Evolutionary conservation across 2,888 invertebrate species (phyloP), one percentile per base, ranked within the genome.

Genomic region (Meliscaeva auricollis): DNA sequence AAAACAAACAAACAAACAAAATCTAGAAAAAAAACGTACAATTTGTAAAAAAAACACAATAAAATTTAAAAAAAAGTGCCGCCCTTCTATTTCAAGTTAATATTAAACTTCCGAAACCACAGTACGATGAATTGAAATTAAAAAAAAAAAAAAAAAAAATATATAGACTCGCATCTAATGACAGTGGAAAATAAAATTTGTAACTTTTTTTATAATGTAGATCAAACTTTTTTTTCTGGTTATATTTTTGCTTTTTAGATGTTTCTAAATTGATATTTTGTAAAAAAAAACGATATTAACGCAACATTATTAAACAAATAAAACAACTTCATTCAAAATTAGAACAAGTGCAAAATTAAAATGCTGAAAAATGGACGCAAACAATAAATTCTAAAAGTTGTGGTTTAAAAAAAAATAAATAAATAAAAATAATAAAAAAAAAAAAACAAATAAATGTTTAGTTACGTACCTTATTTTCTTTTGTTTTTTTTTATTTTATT

Each of bases 381-480:
- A 66, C 64, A 48, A 35, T 32, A 62, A 66, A 66, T 66, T 50
- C 69, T 44, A 58, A 60, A 77, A 77, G 38, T 77, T 79, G 41
- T 60, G 76, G 74, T 64, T 69, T 17, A 35, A 26, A 44, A 58
- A 44, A 72, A 60, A 44, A 38, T 54, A 32, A 35, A 9, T 9
- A 38, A 38, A 38, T 9, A 38, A 48, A 69, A 41, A 26, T 48
- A 32, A 38, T 56, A 3, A 20, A 62, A 64, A 44, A n/a, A 76
- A 52, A 32, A 80, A 26, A 50, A 62, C 3, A 58, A 62, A 81
- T 50, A 81, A 62, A 85, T 58, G 62, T 80, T 81, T 77, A 80
- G 73, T 85, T 81, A 74, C 81, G 85, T 85, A 85, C 85, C 85
- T 85, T 72, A 80, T 72, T 80, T n/a, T n/a, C n/a, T n/a, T 26